Evolutionary conservation across 2,888 invertebrate genomes (phyloP), one percentile per base, ranked within the genome.

Genomic region (Eucriotettix oculatus): DNA sequence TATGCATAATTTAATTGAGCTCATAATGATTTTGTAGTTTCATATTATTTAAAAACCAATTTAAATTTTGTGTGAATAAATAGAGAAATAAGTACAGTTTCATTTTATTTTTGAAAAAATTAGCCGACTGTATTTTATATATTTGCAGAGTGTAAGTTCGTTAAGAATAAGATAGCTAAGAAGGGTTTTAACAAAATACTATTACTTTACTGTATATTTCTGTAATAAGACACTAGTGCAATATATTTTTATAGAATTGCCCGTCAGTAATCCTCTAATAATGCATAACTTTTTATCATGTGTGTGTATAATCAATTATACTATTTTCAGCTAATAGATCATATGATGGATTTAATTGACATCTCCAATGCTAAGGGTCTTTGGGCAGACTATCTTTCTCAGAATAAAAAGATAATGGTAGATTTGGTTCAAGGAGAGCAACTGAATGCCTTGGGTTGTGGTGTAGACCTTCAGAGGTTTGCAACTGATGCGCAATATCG

Each of bases 381-480:
- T 16, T 61, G 61, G 54, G 66, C 68, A 7, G 65, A 66, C 16
- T 69, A 71, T 54, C 66, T 75, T 55, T 63, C 67, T 29, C 65
- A 70, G 42, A 73, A 73, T 62, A 66, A 69, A 54, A 70, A 71
- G 44, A 66, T 71, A 65, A 63, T 74, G 60, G 69, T 69, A 43
- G 75, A 76, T 64, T 73, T 70, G 63, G 68, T 69, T 43, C 76
- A 77, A 67, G 76, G 74, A 11, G 70, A 73, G 64, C 68, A 72
- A 12, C 67, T 78, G 16, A 69, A 71, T 57, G 67, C 68, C 42
- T 70, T 77, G 44, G 73, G 73, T 42, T 72, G 69, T 68, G 78
- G 76, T 41, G 73, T 78, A 12, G 75, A 78, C 68, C 69, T 74
- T 12, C 70, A 70, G 10, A 68, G 78, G 53, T 78, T 78, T 67